Base-by-base conservation (phyloP, 1,140 invertebrate genomes). In the Drosophila equinoxialis region DNA sequence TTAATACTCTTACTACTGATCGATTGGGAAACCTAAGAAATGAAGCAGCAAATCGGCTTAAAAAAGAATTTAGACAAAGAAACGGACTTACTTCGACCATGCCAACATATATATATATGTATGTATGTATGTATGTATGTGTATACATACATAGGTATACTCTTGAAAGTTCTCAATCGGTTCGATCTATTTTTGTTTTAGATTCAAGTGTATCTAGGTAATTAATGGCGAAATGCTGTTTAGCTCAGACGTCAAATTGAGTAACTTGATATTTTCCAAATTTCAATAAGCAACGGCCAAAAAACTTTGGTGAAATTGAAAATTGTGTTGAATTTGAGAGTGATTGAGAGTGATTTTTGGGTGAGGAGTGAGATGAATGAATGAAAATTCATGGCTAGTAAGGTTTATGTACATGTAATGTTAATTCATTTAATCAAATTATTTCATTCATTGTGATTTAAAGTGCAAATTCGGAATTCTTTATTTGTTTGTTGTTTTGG, bases 261-360 rank as follows among this genome's bases (percentile, higher is more conserved):
- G 14, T 20, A 48, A 48, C 7, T 48, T 8, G 45, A 48, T 51
- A 7, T 51, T 51, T 51, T 23, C 10, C 17, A 51, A 51, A 23
- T 51, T 51, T 51, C 45, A 51, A 51, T 51, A 51, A 51, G 45
- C 45, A 51, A 51, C 17, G 45, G 45, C 45, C 45, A 51, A 23
- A 51, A 51, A 51, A 20, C 8, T 20, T 48, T 20, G 17, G 45
- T 51, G 45, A 51, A 20, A 13, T 39, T n/a, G 37, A 39, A 51
- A 23, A 51, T 11, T 23, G 45, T 51, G 45, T 51, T 1, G 7
- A 11, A 20, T 2, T 51, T 51, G 45, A 51, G 45, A 51, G 45
- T 51, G 45, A 20, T 51, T 51, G 45, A 23, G 45, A 23, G 45
- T 51, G 45, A 7, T 51, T 30, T 30, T 30, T 51, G 2, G 20